Conservation (phyloP, 1,140 invertebrate species). For the Heliothis virescens region DNA sequence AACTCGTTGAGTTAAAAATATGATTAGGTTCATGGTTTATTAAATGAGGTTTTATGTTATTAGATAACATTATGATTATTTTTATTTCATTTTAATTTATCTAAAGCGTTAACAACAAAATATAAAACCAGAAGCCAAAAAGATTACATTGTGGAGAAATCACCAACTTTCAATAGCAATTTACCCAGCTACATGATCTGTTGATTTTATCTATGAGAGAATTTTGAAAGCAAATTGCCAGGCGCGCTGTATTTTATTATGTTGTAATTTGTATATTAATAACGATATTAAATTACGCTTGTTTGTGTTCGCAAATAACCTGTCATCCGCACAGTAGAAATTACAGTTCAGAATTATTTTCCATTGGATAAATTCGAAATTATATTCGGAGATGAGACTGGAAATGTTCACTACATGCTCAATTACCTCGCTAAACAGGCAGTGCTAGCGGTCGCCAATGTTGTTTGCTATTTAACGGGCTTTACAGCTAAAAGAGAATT, state of each 20-base stretch:
- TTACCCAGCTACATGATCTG: neutral
- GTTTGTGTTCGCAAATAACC: constrained; percentile 45
- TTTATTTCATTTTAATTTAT: neutral
- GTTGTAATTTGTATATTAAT: constrained; percentile 3
- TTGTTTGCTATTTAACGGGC: constrained; percentile 21
- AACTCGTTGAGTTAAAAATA: constrained; percentile 29
- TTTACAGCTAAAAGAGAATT: neutral
- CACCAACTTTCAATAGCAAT: no score
- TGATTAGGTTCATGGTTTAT: constrained; percentile 46
- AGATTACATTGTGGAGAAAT: neutral
- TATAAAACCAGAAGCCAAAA: neutral
- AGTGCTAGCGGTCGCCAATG: constrained; percentile 24
- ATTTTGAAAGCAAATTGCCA: constrained; percentile 6
- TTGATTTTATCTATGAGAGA: neutral
- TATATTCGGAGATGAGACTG: constrained; percentile 44
- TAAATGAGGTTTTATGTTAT: neutral
- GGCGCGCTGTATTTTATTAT: constrained; percentile 22
- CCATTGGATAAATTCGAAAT: constrained; percentile 39
- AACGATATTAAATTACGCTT: constrained; percentile 31
- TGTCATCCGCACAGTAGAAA: constrained; percentile 44
- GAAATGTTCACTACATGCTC: constrained; percentile 45
- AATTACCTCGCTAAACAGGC: constrained; percentile 48
- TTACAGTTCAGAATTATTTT: constrained; percentile 45
- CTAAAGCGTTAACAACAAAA: neutral
- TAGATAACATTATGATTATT: no score